Percentiles rank a stretch among this genome's conserved stretches.
These are phyloP conservation scores for Leptopterna dolabrata DNA, from an alignment of 2,888 invertebrate genomes.

Conservation along the genomic window DNA sequence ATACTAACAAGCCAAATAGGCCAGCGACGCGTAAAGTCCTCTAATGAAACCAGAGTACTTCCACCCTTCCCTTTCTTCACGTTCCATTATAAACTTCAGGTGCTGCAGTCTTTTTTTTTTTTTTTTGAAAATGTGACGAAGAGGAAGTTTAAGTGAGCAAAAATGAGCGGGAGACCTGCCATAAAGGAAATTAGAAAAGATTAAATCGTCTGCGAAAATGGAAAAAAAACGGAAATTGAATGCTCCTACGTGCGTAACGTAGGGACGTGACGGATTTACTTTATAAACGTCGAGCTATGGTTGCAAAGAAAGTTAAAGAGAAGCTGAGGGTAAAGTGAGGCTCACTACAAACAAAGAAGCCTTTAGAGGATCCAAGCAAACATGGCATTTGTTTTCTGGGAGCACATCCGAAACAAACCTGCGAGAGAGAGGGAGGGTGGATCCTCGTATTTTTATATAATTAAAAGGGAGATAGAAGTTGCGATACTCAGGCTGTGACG, in stretches of 20 bases:
- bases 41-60: constrained; percentile 8
- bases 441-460: constrained; percentile 13
- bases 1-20: constrained; percentile 18
- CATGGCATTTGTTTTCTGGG: constrained; percentile 31
- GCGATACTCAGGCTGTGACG: not conserved
- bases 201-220: not conserved
- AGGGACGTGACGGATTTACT: constrained; percentile 12
- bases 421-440: not conserved
- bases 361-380: constrained; percentile 32
- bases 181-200: not conserved
- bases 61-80: not conserved
- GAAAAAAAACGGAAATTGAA: constrained; percentile 23
- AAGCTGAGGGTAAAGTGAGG: not conserved
- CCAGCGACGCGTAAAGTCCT: not conserved
- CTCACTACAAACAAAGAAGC: constrained; percentile 34
- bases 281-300: not conserved
- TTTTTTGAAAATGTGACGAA: not conserved
- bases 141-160: not conserved
- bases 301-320: constrained; percentile 15
- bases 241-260: constrained; percentile 26
- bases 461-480: not conserved
- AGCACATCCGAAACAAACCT: constrained; percentile 30
- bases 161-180: not conserved
- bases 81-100: constrained; percentile 3
- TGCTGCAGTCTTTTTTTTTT: not conserved